These are phyloP conservation scores for Scylla paramamosain DNA, from an alignment of 1,140 invertebrate genomes.

Conservation along the genomic window DNA sequence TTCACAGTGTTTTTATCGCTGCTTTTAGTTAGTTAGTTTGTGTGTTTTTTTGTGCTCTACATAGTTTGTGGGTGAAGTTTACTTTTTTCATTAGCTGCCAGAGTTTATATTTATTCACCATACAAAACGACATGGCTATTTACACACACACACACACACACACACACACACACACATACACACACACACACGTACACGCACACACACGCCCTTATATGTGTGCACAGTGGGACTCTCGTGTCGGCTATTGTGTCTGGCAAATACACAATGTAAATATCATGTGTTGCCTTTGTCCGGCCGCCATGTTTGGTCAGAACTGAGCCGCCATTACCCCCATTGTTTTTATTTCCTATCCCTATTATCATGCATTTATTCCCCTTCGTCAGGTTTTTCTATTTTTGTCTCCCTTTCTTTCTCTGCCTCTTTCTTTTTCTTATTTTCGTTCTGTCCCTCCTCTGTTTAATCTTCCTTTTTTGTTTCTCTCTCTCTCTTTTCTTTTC, in stretches of 20 bases:
- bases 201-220: background rate
- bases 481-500: no score
- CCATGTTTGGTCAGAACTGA: background rate
- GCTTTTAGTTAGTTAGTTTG: no score
- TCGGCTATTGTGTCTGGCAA: background rate
- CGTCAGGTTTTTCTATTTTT: background rate
- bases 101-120: no score
- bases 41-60: no score
- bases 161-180: background rate
- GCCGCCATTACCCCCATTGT: background rate
- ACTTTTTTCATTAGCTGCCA: no score
- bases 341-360: background rate
- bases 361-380: background rate
- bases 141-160: background rate
- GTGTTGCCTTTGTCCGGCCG: background rate
- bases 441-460: background rate
- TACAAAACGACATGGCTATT: no score
- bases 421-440: background rate
- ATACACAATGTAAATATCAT: background rate
- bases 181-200: background rate
- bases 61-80: no score
- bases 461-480: no score
- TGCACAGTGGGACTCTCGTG: background rate
- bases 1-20: no score
- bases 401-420: background rate